Percentiles rank a stretch among this genome's conserved stretches.
Conservation (phyloP, 1,140 invertebrate genomes). For the Stegodyphus dumicola region DNA sequence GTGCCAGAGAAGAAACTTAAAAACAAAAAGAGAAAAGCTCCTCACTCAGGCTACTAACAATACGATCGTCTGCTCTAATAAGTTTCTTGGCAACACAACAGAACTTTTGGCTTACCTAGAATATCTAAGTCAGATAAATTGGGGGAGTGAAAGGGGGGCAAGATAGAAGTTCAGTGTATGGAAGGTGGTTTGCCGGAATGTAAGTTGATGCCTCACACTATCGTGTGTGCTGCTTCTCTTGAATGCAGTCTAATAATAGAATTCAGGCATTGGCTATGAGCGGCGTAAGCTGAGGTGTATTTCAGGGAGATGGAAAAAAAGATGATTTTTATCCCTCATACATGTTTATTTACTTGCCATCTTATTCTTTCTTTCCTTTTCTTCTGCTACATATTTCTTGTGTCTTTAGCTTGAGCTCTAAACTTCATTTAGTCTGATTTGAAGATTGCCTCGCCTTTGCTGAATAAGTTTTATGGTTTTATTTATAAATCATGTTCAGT, state of each 20-base stretch:
- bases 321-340: too few relatives aligned
- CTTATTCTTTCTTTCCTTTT: too few relatives aligned
- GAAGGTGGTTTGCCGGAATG: conserved; percentile 28
- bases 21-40: not conserved
- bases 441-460: too few relatives aligned
- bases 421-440: too few relatives aligned
- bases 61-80: conserved; percentile 46
- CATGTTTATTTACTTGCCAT: too few relatives aligned
- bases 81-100: conserved; percentile 29
- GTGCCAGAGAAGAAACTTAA: conserved; percentile 23
- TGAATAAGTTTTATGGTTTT: too few relatives aligned
- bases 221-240: not conserved
- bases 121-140: not conserved
- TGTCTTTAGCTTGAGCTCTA: too few relatives aligned
- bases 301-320: too few relatives aligned
- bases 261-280: not conserved
- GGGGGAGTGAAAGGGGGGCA: not conserved
- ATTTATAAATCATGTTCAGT: too few relatives aligned
- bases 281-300: too few relatives aligned
- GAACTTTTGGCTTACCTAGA: conserved; percentile 48
- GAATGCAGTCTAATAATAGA: not conserved
- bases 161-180: conserved; percentile 38
- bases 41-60: not conserved
- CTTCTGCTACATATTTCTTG: too few relatives aligned
- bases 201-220: conserved; percentile 17